Evolutionary conservation across 2,888 invertebrate genomes (phyloP), one percentile per base, ranked within the genome.

Genomic region (Microplitis manilae): DNA sequence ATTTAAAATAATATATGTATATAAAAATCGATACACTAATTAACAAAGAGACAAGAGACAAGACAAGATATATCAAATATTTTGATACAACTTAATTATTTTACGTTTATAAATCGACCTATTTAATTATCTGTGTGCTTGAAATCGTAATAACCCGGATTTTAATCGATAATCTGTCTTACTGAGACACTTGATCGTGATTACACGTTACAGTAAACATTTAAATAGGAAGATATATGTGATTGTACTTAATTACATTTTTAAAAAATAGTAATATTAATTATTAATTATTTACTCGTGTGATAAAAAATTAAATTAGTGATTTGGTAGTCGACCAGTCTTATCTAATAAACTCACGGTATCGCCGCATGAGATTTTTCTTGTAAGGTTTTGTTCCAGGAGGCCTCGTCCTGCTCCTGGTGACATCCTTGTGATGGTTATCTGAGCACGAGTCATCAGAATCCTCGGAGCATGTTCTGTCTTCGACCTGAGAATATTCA

Each of bases 321-420:
- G 30, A 4, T 2, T 30, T 30, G 30, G 4, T 30, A 30, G 30
- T 30, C 30, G 30, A 30, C 4, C 2, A 30, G 17, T 17, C 17
- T 17, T 17, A 17, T 30, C 30, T 30, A 59, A 72, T n/a, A 69
- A 78, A 96, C 97, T 97, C 94, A 97, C 97, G 94, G 92, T 96
- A 97, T 93, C 97, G 93, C 92, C 96, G 96, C 94, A 97, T 97
- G 87, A 97, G 94, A 87, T 94, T 96, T 91, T 97, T 97, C 93
- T 97, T 97, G 93, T 96, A 97, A 70, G 96, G 92, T 85, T 92
- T 92, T 82, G 89, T 89, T 70, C 89, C 90, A 20, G 89, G 89
- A 38, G 87, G 88, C 76, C 89, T 83, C 62, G 88, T 84, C 68
- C 95, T 87, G 85, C 92, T 92, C 81, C 92, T 92, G 77, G 81